These are phyloP conservation scores for Ciconia maguari DNA, from an alignment of 2,113 vertebrate species.

Conservation along the genomic window DNA sequence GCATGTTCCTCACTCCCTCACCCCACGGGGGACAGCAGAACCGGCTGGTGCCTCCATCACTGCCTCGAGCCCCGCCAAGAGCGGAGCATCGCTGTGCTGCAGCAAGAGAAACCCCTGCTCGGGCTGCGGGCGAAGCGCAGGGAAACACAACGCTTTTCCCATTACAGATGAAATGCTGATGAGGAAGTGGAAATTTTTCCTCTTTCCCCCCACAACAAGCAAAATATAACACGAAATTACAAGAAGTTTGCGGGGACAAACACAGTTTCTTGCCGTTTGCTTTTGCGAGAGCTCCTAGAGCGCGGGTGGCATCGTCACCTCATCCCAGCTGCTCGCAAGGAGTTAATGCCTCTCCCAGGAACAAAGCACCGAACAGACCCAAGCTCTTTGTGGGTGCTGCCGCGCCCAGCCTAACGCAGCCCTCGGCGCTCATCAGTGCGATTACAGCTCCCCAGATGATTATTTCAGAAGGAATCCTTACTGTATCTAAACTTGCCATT, in stretches of 20 bases:
- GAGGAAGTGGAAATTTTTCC: neutral
- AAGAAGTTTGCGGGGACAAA: too few species aligned
- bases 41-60: neutral
- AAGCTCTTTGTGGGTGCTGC: rapidly evolving
- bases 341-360: rapidly evolving
- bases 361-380: rapidly evolving
- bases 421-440: rapidly evolving
- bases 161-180: rapidly evolving
- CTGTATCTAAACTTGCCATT: rapidly evolving
- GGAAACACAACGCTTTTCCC: rapidly evolving
- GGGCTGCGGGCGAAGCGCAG: rapidly evolving
- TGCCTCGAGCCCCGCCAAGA: neutral
- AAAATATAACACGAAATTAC: neutral
- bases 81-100: rapidly evolving
- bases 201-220: neutral
- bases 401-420: rapidly evolving
- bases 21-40: rapidly evolving
- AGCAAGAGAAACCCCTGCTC: rapidly evolving
- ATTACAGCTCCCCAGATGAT: rapidly evolving
- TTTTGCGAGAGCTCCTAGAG: neutral
- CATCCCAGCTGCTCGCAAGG: neutral
- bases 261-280: rapidly evolving
- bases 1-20: rapidly evolving
- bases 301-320: rapidly evolving
- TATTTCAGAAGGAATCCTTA: rapidly evolving